phyloP scores from a whole-genome alignment of 2,888 invertebrate species.

The Acrobasis consociella region DNA sequence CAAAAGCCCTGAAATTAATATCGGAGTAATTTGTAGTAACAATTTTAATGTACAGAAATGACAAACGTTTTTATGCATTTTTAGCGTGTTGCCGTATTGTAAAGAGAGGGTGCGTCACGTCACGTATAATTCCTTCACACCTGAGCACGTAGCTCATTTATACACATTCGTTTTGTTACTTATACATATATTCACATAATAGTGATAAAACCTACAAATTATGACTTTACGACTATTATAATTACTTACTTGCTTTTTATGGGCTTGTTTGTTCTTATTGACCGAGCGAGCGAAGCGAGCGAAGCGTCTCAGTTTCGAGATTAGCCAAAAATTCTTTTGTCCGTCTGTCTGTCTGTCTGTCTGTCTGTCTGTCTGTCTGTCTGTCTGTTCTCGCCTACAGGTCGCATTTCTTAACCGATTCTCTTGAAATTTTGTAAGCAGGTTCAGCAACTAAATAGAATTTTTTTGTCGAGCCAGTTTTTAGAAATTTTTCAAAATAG shows the following conservation, averaged over 20 bases:
- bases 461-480: too few species aligned
- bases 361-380: too few species aligned
- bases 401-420: too few species aligned
- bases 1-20: not conserved
- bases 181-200: not conserved
- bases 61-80: constrained; percentile 19
- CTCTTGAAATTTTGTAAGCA: too few species aligned
- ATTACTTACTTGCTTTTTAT: not conserved
- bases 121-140: constrained; percentile 17
- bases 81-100: constrained; percentile 9
- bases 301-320: too few species aligned
- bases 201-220: not conserved
- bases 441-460: too few species aligned
- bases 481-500: too few species aligned
- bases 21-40: constrained; percentile 13
- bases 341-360: too few species aligned
- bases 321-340: too few species aligned
- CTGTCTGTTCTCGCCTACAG: too few species aligned
- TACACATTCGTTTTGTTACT: too few species aligned
- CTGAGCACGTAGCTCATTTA: constrained; percentile 12
- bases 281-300: too few species aligned
- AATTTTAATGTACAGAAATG: constrained; percentile 15
- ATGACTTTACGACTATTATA: constrained; percentile 1
- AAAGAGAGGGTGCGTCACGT: constrained; percentile 19
- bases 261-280: not conserved